A percentile compares a stretch with the other conserved stretches of the same genome.
Conservation (phyloP, 1,140 invertebrate genomes). For the Piezodorus guildinii region DNA sequence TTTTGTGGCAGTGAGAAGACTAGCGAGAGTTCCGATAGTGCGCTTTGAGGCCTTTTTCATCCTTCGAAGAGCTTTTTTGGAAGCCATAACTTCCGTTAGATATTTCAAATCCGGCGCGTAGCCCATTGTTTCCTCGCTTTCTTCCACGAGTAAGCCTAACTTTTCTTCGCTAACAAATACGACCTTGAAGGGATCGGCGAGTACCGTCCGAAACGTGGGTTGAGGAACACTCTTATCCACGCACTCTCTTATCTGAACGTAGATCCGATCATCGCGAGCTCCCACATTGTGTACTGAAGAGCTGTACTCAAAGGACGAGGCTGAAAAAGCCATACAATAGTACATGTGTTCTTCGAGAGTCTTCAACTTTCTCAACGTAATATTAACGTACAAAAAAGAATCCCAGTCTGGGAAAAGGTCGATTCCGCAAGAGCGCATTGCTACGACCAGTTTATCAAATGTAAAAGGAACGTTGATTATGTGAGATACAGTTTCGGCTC, state of each 20-base stretch:
- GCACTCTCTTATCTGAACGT: neutral
- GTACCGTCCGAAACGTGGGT: neutral
- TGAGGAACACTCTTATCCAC: neutral
- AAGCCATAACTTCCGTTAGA: neutral
- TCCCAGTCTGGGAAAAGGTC: slow-evolving; percentile 4
- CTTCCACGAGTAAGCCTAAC: neutral
- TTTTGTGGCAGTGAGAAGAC: neutral
- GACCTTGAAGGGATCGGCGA: neutral
- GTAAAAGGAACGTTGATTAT: neutral
- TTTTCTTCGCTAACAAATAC: neutral
- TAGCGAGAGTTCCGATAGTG: neutral
- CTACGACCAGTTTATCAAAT: neutral
- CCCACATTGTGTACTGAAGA: neutral
- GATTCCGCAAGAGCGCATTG: neutral
- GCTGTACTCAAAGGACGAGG: neutral
- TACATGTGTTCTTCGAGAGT: neutral
- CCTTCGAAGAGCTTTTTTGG: neutral
- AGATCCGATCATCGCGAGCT: neutral
- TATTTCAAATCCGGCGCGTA: neutral
- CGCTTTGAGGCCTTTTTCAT: neutral
- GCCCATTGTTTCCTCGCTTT: neutral
- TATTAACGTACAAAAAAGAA: neutral
- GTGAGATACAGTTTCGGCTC: neutral
- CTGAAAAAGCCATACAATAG: neutral
- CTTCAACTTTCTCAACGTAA: neutral